phyloP scores from a whole-genome alignment of 2,888 invertebrate genomes.

The Brachypalpus laphriformis region DNA sequence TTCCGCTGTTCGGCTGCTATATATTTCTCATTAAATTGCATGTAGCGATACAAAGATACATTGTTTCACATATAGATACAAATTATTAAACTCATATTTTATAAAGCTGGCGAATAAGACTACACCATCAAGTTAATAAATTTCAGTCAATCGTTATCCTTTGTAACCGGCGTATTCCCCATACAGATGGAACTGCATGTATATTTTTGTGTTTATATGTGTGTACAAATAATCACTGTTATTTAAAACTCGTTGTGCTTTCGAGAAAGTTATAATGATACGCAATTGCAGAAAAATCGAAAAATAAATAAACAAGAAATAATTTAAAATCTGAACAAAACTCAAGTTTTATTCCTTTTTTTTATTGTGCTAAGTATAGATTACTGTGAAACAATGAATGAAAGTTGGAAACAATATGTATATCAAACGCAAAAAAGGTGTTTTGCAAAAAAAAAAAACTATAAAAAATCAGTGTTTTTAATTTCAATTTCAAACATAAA shows the following conservation, averaged over 20 bases:
- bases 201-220: not conserved
- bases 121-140: constrained; percentile 60
- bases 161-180: constrained; percentile 44
- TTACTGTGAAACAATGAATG: not conserved
- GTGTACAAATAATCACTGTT: not conserved
- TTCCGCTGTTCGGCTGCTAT: constrained; percentile 10
- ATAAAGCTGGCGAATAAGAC: constrained; percentile 49
- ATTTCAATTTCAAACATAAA: no score
- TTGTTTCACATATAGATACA: constrained; percentile 32
- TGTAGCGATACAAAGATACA: constrained; percentile 17
- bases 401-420: not conserved
- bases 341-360: not conserved
- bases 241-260: constrained; percentile 3
- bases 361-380: not conserved
- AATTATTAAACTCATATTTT: constrained; percentile 38
- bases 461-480: not conserved
- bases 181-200: not conserved
- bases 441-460: not conserved
- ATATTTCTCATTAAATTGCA: constrained; percentile 15
- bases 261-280: not conserved
- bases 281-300: not conserved
- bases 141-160: constrained; percentile 63
- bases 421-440: not conserved
- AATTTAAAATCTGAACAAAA: not conserved
- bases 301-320: not conserved